Percentiles rank a stretch among this genome's conserved stretches.
These are phyloP conservation scores for Chymomyza caudatula DNA, from an alignment of 2,888 invertebrate species.

Conservation along the genomic window DNA sequence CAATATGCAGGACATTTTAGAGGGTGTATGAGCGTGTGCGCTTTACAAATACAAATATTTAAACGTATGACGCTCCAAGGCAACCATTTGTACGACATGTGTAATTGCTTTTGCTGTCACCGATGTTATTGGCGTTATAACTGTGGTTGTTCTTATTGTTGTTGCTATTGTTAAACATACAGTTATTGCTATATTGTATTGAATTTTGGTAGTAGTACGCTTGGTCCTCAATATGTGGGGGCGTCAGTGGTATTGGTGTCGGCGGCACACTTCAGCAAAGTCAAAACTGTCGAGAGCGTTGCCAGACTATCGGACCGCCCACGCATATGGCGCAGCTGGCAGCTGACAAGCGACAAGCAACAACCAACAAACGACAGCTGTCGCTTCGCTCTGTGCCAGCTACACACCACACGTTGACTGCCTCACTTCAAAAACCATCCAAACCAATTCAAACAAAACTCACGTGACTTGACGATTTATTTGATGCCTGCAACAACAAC, in stretches of 20 bases:
- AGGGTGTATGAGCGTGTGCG: slow-evolving; percentile 5
- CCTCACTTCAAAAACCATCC: slow-evolving; percentile 33
- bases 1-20: neutral
- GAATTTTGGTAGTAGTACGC: neutral
- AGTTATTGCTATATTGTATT: slow-evolving; percentile 27
- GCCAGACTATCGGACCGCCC: slow-evolving; percentile 17
- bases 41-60: slow-evolving; percentile 40
- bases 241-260: neutral
- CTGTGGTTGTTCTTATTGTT: too few species aligned
- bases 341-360: slow-evolving; percentile 4
- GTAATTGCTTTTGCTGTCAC: slow-evolving; percentile 53
- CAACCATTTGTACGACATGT: slow-evolving; percentile 51
- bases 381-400: slow-evolving; percentile 8
- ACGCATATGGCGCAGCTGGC: slow-evolving; percentile 35
- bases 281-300: neutral
- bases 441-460: slow-evolving; percentile 60
- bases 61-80: slow-evolving; percentile 14
- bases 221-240: neutral
- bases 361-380: slow-evolving; percentile 5
- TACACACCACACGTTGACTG: neutral
- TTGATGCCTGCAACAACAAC: slow-evolving; percentile 53
- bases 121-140: slow-evolving; percentile 15
- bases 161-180: slow-evolving; percentile 25
- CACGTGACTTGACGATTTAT: slow-evolving; percentile 67
- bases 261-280: neutral